Evolutionary conservation across 2,797 vertebrate species (phyloP), one percentile per base, ranked within the genome.

Genomic region (Pseudopleuronectes americanus): DNA sequence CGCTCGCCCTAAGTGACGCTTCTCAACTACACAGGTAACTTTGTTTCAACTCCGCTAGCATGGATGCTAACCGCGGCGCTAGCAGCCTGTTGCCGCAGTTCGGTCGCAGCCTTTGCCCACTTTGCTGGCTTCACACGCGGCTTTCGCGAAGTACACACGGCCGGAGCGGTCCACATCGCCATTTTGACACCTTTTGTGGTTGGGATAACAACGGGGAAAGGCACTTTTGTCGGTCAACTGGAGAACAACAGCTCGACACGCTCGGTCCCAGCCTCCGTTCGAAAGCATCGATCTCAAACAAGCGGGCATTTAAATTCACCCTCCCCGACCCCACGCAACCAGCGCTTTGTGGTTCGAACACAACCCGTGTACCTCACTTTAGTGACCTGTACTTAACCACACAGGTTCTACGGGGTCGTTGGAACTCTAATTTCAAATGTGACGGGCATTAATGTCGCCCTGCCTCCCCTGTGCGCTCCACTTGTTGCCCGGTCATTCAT

Each of bases 1-100:
- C 57, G 57, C 17, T 68, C 57, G 80, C 56, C 57, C 36, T 54
- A 48, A 74, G 58, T 31, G 77, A 82, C 88, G 77, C 80, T 52
- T 69, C 76, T 47, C 49, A 79, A 84, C 84, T 68, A 66, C 90
- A 83, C 91, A 93, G 92, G 92, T 93, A 93, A 92, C 90, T 93
- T 93, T 90, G 87, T 89, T 86, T 72, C 38, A 92, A 91, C 86
- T 92, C 78, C 63, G 53, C 83, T 93, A 92, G 92, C 91, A 82
- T 33, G 41, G 38, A 76, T 74, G 92, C 92, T 93, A 93, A 79
- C 71, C 48, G 28, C 78, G 59, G 51, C 62, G 62, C 24, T 75
- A 85, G 36, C 64, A 70, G 73, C 77, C 77, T 73, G 75, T 84
- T 81, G 76, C 70, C 63, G n/a, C 43, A 67, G 52, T 77, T 68